Conservation (phyloP, 1,140 invertebrate genomes). For the Nomia melanderi region DNA sequence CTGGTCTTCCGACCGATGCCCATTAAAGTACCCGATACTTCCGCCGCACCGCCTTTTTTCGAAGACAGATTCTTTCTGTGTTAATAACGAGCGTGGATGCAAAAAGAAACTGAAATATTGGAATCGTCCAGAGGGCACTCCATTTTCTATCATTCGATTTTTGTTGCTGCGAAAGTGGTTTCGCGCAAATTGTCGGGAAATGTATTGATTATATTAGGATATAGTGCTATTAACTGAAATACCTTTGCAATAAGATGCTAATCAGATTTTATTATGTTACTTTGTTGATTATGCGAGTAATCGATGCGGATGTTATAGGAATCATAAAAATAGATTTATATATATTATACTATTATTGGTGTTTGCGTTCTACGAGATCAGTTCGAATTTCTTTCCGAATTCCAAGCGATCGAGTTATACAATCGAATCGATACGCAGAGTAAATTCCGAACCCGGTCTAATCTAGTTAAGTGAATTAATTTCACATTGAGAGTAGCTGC, state of each 20-base stretch:
- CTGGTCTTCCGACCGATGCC: not conserved
- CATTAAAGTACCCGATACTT: conserved; percentile 17
- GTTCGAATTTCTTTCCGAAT: not conserved
- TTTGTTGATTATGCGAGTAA: too few species aligned
- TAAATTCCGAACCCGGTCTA: not conserved
- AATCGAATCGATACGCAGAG: not conserved
- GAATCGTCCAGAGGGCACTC: not conserved
- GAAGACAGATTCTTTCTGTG: not conserved
- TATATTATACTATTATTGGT: too few species aligned
- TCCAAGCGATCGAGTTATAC: not conserved
- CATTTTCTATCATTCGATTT: not conserved
- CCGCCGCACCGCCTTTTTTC: not conserved
- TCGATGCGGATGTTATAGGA: too few species aligned
- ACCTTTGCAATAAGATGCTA: too few species aligned
- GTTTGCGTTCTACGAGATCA: not conserved
- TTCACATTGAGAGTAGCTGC: not conserved
- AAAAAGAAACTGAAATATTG: not conserved
- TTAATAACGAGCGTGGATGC: not conserved
- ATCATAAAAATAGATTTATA: too few species aligned
- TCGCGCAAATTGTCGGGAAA: too few species aligned
- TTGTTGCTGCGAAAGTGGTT: too few species aligned
- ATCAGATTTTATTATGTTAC: too few species aligned
- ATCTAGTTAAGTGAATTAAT: conserved; percentile 17
- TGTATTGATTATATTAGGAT: too few species aligned
- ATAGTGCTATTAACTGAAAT: too few species aligned